phyloP scores from a whole-genome alignment of 2,113 vertebrate genomes.

The Alces alces region DNA sequence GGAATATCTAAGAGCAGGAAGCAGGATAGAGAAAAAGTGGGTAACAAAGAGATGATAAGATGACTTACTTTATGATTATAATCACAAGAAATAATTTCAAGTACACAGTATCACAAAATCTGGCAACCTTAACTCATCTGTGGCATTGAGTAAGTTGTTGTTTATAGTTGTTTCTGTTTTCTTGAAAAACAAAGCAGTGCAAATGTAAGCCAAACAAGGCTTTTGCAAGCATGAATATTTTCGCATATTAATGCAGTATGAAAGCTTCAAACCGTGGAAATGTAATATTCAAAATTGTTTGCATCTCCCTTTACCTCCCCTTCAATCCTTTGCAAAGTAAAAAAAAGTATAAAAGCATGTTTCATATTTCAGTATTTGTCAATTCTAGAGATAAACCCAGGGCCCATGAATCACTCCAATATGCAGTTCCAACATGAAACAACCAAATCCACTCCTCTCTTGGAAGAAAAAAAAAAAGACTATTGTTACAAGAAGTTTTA shows the following conservation, averaged over 20 bases:
- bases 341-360: conserved; percentile 1
- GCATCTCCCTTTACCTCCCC: not conserved
- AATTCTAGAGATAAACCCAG: not conserved
- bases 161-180: conserved; percentile 17
- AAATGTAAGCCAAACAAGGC: conserved; percentile 7
- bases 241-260: not conserved
- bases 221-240: conserved; percentile 21
- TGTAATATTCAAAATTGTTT: not conserved
- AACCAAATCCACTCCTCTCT: not conserved
- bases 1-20: not conserved
- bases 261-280: not conserved
- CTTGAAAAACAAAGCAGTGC: conserved; percentile 13
- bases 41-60: not conserved
- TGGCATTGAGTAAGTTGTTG: not conserved
- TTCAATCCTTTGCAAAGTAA: not conserved
- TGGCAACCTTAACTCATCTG: not conserved
- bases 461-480: not conserved
- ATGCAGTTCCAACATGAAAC: conserved; percentile 1
- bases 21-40: not conserved
- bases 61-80: not conserved
- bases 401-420: not conserved
- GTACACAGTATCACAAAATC: not conserved
- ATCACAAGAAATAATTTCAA: not conserved
- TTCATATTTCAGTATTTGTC: not conserved
- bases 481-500: not conserved